Evolutionary conservation across 1,140 invertebrate species (phyloP), one percentile per base, ranked within the genome.

Genomic region (Drosophila nigromelanica): DNA sequence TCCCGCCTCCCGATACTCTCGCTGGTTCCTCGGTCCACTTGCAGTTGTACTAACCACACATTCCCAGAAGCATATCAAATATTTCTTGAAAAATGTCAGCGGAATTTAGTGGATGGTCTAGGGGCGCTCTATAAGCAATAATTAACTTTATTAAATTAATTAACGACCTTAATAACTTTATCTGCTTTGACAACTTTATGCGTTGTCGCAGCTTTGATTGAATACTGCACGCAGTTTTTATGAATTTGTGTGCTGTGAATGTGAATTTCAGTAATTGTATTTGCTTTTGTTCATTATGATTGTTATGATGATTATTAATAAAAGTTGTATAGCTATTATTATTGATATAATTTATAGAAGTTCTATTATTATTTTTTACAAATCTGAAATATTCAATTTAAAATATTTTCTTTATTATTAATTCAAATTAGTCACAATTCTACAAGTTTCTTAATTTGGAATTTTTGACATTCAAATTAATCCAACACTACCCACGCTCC

Each of bases 151-250:
- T 87, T 81, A 76, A 56, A 64, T 48, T 61, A 55, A 80, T 50
- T 60, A 40, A 39, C 35, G 47, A 64, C 56, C 76, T 74, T 85
- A 85, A 85, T 85, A 85, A 86, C 81, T 78, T 78, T 58, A 86
- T 86, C 55, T 72, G 50, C 60, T 52, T 56, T 81, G 74, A 87
- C 71, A 78, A 70, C 62, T 80, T 81, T 45, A 80, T 86, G 76
- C 45, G 58, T 48, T 58, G 37, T 62, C 45, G 61, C 33, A 24
- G 30, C 60, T 71, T 40, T 80, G 73, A 76, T 76, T 73, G 62
- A 66, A 55, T 33, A 11, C 35, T 14, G 43, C 63, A 62, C 60
- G 47, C 60, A 62, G 40, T 50, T 50, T 61, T 27, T 24, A 21
- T 12, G 21, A 24, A 24, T 24, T 24, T 24, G 21, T 24, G 21